Percentiles rank a stretch among this genome's conserved stretches.
Conservation (phyloP, 2,888 invertebrate species). For the Megastigmus dorsalis region DNA sequence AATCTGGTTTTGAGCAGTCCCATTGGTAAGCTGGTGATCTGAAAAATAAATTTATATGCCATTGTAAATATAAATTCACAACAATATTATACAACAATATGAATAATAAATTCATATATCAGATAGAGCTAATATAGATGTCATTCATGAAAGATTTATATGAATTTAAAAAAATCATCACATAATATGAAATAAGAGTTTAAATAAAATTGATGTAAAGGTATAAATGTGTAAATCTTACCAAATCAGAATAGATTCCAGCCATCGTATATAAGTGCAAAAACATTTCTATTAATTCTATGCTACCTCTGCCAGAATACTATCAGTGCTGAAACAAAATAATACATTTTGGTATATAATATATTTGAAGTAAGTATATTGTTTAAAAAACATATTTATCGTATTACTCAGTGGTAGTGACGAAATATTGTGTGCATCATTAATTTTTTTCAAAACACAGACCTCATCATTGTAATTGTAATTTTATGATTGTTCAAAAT, state of each 20-base stretch:
- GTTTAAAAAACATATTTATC: background rate
- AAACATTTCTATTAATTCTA: too few species aligned
- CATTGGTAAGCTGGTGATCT: too few species aligned
- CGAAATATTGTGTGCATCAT: constrained; percentile 66
- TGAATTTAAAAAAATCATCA: constrained; percentile 57
- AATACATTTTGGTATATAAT: too few species aligned
- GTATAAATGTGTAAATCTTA: background rate
- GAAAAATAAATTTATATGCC: too few species aligned
- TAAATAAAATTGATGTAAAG: background rate
- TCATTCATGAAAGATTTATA: constrained; percentile 66
- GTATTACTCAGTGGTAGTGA: constrained; percentile 69
- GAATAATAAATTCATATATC: constrained; percentile 52
- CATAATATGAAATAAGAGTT: constrained; percentile 27
- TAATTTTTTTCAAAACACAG: constrained; percentile 59
- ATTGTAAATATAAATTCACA: too few species aligned
- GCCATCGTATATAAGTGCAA: too few species aligned
- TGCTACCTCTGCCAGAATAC: too few species aligned
- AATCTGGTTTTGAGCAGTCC: too few species aligned
- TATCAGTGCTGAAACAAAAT: background rate
- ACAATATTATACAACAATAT: too few species aligned
- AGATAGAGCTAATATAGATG: constrained; percentile 70
- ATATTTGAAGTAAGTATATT: too few species aligned
- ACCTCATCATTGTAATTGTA: constrained; percentile 49
- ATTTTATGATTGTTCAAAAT: background rate
- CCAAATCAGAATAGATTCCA: too few species aligned